Conservation (phyloP, 2,113 vertebrate genomes). For the Menidia beryllina region DNA sequence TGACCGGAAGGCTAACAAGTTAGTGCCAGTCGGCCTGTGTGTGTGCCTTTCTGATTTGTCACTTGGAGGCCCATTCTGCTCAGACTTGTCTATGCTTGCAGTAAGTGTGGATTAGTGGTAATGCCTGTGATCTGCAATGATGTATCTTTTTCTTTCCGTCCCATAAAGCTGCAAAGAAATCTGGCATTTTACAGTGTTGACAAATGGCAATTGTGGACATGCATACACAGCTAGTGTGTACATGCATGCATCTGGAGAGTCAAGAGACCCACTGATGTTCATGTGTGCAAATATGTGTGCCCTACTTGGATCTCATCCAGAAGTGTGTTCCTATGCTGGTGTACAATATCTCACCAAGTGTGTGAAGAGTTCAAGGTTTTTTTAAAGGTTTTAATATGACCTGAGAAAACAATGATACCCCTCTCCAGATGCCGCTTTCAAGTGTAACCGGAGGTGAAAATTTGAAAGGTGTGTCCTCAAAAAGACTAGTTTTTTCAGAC, state of each 20-base stretch:
- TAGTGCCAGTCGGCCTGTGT: constrained; percentile 47
- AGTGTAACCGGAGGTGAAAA: not conserved
- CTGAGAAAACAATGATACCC: not conserved
- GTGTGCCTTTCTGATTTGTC: constrained; percentile 42
- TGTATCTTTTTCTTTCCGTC: constrained; percentile 30
- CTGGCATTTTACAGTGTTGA: constrained; percentile 24
- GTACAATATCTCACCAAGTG: constrained; percentile 11
- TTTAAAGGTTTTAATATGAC: not conserved
- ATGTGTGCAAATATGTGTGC: constrained; percentile 3
- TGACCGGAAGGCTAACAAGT: constrained; percentile 82
- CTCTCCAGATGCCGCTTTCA: not conserved
- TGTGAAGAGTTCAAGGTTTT: constrained; percentile 10
- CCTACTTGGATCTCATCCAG: constrained; percentile 38
- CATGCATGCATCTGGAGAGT: constrained; percentile 13
- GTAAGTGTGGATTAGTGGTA: constrained; percentile 35
- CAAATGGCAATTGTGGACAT: constrained; percentile 23
- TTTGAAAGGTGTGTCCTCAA: not conserved
- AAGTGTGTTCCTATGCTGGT: not conserved
- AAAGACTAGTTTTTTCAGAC: not conserved
- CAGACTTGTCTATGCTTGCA: constrained; percentile 34
- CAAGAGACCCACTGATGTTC: constrained; percentile 29
- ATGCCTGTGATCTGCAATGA: constrained; percentile 49
- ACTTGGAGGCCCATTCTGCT: constrained; percentile 37
- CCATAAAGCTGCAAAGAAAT: constrained; percentile 21
- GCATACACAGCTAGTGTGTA: constrained; percentile 33